A percentile compares a stretch with the other conserved stretches of the same genome.
These are phyloP conservation scores for Dasypus novemcinctus DNA, from an alignment of 2,113 vertebrate genomes.

Conservation along the genomic window DNA sequence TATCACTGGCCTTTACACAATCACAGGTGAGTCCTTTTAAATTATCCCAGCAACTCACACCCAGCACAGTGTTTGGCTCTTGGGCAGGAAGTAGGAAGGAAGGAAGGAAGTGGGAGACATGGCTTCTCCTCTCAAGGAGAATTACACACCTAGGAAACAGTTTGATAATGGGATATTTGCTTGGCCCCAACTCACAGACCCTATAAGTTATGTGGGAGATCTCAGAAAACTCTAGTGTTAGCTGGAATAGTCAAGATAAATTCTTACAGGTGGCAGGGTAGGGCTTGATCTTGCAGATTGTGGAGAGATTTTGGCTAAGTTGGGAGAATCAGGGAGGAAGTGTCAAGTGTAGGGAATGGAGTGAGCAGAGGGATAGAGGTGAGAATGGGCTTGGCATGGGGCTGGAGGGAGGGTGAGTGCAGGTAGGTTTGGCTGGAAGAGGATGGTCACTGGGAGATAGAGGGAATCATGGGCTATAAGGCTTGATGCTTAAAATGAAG, in stretches of 20 bases:
- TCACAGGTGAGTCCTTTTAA: conserved; percentile 89
- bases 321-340: not conserved
- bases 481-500: not conserved
- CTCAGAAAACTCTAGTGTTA: not conserved
- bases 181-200: not conserved
- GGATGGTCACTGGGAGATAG: not conserved
- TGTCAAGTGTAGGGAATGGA: not conserved
- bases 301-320: not conserved
- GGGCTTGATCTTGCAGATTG: not conserved
- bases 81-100: not conserved
- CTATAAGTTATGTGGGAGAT: not conserved
- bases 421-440: not conserved
- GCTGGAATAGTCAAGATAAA: not conserved
- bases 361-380: not conserved
- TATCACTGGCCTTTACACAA: conserved; percentile 93
- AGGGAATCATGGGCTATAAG: not conserved
- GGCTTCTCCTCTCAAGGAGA: not conserved
- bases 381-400: not conserved
- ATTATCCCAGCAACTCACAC: too few species aligned
- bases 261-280: not conserved
- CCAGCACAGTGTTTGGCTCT: not conserved
- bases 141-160: not conserved
- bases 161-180: not conserved
- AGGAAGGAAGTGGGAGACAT: not conserved
- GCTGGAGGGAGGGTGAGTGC: not conserved